Evolutionary conservation across 2,888 invertebrate species (phyloP).

Genomic region (Drosophila colorata): DNA sequence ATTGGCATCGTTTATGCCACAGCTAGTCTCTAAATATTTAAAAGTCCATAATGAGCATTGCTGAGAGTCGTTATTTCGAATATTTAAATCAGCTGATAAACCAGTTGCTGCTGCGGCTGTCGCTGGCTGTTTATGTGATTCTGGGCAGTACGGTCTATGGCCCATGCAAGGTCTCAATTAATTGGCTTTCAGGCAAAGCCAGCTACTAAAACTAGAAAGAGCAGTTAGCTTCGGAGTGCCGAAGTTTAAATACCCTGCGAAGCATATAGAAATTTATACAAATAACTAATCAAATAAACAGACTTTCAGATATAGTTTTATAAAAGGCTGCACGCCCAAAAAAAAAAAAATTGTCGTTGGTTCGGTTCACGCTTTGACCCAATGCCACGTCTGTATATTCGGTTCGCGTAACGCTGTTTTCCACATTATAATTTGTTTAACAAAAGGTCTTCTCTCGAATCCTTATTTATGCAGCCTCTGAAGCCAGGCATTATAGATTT

Average conservation of each 20-base stretch:
- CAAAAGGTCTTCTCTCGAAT: no score
- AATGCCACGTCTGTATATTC: no score
- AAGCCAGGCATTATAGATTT: no score
- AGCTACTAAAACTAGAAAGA: not conserved
- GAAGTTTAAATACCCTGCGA: not conserved
- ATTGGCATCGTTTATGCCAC: conserved; percentile 60
- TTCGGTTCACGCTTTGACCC: no score
- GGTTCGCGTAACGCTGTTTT: no score
- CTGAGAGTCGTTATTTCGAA: conserved; percentile 52
- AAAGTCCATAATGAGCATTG: conserved; percentile 69
- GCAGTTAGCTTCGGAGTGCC: not conserved
- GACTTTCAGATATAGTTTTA: no score
- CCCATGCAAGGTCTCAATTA: conserved; percentile 55
- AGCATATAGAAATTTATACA: no score
- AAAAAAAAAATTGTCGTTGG: no score
- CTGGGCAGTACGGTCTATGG: conserved; percentile 25
- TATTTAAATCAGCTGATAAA: conserved; percentile 51
- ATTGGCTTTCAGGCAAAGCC: conserved; percentile 36
- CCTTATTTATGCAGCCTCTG: no score
- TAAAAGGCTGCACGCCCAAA: no score
- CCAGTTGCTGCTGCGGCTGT: conserved; percentile 45
- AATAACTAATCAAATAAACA: no score
- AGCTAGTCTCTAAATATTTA: conserved; percentile 60
- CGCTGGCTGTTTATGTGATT: conserved; percentile 10
- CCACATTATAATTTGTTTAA: no score